Conservation (phyloP, 1,140 invertebrate genomes). For the Atta colombica region DNA sequence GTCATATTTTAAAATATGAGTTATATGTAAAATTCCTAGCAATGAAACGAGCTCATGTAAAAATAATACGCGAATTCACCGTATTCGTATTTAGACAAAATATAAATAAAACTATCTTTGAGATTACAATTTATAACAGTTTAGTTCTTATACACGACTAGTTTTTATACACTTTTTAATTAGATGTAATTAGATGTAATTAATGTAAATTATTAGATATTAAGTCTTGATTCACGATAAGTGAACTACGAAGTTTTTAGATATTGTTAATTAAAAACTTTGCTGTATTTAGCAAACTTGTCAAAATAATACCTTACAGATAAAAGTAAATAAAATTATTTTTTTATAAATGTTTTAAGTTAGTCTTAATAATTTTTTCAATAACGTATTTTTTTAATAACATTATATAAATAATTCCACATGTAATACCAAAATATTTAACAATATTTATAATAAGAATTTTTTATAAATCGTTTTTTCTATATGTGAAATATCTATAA, state of each 20-base stretch:
- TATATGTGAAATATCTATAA: background rate
- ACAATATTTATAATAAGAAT: background rate
- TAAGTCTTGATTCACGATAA: background rate
- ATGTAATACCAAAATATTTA: background rate
- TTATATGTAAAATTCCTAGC: background rate
- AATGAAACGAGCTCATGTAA: background rate
- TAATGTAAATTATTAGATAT: background rate
- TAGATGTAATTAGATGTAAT: too few species aligned
- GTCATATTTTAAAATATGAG: slow-evolving; percentile 35
- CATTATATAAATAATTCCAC: background rate
- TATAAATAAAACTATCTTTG: background rate
- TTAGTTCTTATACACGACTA: too few species aligned
- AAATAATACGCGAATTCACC: background rate
- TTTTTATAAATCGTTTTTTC: background rate
- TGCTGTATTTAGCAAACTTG: background rate
- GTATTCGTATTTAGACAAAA: background rate
- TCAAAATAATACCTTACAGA: background rate
- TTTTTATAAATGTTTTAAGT: background rate
- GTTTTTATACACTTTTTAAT: too few species aligned
- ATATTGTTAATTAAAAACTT: background rate
- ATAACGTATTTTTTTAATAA: background rate
- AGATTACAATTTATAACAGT: background rate
- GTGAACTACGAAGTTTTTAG: background rate
- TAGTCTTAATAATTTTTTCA: background rate
- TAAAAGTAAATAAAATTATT: background rate